phyloP scores from a whole-genome alignment of 2,888 invertebrate genomes.

The Lamellibrachia satsuma region DNA sequence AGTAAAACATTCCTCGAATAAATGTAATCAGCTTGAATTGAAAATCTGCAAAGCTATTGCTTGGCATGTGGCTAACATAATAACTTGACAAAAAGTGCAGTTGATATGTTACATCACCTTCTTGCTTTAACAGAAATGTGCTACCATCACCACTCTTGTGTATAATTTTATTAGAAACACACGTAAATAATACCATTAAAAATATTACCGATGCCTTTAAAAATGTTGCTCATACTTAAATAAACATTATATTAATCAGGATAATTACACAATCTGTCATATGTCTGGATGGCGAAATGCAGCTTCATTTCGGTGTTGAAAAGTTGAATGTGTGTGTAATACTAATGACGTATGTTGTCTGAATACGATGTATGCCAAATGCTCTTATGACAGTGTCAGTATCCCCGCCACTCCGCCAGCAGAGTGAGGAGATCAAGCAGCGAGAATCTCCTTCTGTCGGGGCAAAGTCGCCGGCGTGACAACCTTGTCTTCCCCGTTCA shows the following conservation, averaged over 20 bases:
- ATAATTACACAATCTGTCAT: background rate
- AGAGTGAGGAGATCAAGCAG: background rate
- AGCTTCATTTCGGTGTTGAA: background rate
- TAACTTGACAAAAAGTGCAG: too few species aligned
- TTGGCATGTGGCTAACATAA: too few species aligned
- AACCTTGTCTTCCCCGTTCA: background rate
- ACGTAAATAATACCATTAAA: background rate
- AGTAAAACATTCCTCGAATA: background rate
- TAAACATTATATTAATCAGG: background rate
- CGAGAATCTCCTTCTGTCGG: constrained; percentile 1
- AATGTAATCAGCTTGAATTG: too few species aligned
- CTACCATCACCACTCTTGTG: background rate
- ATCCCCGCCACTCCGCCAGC: background rate
- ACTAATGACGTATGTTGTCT: background rate
- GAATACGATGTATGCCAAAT: background rate
- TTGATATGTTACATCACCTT: too few species aligned
- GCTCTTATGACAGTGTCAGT: background rate
- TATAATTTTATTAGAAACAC: background rate
- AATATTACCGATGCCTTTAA: too few species aligned
- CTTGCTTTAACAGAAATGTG: too few species aligned
- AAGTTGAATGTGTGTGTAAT: background rate
- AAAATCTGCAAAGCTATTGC: too few species aligned
- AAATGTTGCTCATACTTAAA: background rate
- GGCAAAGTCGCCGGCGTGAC: background rate
- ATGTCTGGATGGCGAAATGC: background rate